A percentile compares a stretch with the other conserved stretches of the same genome.
phyloP scores from a whole-genome alignment of 1,140 invertebrate genomes.

The Bombus difficillimus region DNA sequence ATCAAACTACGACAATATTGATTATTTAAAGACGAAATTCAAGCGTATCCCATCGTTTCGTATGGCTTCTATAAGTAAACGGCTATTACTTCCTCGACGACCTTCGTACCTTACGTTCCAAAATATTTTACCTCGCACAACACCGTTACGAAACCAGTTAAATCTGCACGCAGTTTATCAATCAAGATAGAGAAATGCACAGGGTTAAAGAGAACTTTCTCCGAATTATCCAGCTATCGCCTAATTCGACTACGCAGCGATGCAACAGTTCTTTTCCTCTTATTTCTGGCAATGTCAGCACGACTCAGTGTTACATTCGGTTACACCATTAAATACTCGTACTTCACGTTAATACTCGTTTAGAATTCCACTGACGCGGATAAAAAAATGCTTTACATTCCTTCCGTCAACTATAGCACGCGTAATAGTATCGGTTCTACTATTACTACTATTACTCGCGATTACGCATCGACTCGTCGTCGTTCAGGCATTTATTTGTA shows the following conservation, averaged over 20 bases:
- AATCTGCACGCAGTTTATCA: background rate
- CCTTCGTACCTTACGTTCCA: background rate
- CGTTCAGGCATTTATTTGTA: slow-evolving; percentile 31
- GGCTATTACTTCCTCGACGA: no score
- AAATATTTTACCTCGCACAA: background rate
- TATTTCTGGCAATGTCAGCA: background rate
- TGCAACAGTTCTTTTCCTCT: no score
- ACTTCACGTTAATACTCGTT: background rate
- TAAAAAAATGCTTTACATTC: slow-evolving; percentile 8
- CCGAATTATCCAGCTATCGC: no score
- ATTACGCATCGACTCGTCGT: slow-evolving; percentile 28
- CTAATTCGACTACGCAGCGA: no score
- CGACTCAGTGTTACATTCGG: background rate
- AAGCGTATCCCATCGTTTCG: no score
- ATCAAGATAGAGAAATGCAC: no score
- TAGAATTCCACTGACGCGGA: background rate
- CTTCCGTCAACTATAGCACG: background rate
- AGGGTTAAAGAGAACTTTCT: no score
- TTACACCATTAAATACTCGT: background rate
- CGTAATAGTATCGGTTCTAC: background rate
- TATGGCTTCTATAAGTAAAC: no score
- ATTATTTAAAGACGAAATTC: no score
- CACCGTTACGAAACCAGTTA: background rate
- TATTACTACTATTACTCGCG: background rate
- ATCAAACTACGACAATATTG: no score